phyloP scores from a whole-genome alignment of 1,140 invertebrate species.

The Daktulosphaira vitifoliae region DNA sequence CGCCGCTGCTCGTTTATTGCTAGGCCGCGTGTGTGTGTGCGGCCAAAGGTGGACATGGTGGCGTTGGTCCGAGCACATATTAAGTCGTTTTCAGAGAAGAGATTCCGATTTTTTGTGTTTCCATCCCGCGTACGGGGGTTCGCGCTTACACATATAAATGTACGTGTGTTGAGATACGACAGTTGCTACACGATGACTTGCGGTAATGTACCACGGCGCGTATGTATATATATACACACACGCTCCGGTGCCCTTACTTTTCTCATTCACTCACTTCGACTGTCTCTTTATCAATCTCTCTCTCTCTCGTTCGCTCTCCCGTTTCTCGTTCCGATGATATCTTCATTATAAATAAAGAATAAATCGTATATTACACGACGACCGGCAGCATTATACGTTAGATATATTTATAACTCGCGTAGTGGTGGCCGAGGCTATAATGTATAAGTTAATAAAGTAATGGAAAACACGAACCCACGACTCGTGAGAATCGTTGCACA shows the following conservation, averaged over 20 bases:
- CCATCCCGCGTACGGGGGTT: background rate
- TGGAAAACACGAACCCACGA: constrained; percentile 22
- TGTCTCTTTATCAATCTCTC: constrained; percentile 33
- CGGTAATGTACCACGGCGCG: background rate
- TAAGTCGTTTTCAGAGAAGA: background rate
- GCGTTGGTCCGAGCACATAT: too few relatives aligned
- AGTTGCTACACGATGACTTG: constrained; percentile 23
- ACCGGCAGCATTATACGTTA: background rate
- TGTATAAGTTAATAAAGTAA: constrained; percentile 29
- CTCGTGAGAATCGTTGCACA: constrained; percentile 28
- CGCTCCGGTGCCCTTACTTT: constrained; percentile 15
- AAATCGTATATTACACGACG: constrained; percentile 22
- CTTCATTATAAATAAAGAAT: constrained; percentile 39
- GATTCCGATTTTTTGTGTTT: background rate
- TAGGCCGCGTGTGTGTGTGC: too few relatives aligned
- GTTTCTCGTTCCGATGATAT: constrained; percentile 34
- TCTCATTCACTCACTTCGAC: constrained; percentile 13
- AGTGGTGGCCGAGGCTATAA: background rate
- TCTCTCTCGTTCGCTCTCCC: constrained; percentile 29
- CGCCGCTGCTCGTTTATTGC: too few relatives aligned
- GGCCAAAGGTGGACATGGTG: background rate
- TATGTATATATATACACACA: background rate
- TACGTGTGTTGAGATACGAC: background rate
- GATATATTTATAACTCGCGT: too few relatives aligned
- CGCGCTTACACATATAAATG: background rate